Conservation (phyloP, 2,797 vertebrate species). For the Mastacembelus armatus region DNA sequence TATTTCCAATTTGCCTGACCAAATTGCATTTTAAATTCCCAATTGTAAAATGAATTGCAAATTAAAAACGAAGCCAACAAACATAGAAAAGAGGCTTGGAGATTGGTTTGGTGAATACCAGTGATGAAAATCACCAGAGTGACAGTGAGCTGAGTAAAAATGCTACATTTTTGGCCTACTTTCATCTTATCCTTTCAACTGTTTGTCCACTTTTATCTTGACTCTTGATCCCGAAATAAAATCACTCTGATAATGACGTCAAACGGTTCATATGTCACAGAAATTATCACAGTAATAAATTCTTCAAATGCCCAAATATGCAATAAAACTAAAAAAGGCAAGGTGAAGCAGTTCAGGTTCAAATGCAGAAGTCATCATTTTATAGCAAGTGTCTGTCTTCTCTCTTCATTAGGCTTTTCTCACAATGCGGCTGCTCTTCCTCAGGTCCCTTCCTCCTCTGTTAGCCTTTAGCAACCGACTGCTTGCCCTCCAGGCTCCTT, state of each 20-base stretch:
- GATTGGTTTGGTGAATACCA: neutral
- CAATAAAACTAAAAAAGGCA: neutral
- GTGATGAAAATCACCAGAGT: neutral
- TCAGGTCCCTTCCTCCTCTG: slow-evolving; percentile 77
- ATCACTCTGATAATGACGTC: neutral
- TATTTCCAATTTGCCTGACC: too few species aligned
- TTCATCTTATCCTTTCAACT: neutral
- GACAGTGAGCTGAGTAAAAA: neutral
- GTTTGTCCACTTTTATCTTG: slow-evolving; percentile 4
- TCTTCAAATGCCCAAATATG: slow-evolving; percentile 13
- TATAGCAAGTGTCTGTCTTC: neutral
- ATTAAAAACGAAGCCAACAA: neutral
- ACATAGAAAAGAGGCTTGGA: neutral
- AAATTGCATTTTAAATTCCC: neutral
- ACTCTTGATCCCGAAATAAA: neutral
- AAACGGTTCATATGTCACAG: neutral
- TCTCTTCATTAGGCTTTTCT: slow-evolving; percentile 83
- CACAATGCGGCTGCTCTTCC: slow-evolving; percentile 87
- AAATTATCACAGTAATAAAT: slow-evolving; percentile 3
- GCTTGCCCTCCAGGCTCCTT: slow-evolving; percentile 71
- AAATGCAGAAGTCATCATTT: neutral
- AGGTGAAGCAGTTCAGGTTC: slow-evolving; percentile 1
- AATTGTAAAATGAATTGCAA: neutral
- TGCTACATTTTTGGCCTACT: neutral
- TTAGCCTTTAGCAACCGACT: slow-evolving; percentile 71